Conservation (phyloP, 2,888 invertebrate genomes). For the Stenichneumon culpator region DNA sequence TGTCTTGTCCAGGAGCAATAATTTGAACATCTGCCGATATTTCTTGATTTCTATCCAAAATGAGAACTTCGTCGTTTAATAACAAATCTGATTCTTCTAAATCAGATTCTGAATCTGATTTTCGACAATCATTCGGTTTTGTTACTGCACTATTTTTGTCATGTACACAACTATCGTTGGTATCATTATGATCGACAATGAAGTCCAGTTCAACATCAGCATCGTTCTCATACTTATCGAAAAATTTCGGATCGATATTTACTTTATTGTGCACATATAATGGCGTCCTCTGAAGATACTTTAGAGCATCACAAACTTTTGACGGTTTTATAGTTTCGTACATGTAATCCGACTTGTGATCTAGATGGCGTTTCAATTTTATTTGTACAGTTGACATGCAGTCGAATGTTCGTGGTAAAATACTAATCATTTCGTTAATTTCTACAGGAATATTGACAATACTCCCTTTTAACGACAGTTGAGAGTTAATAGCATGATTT, state of each 20-base stretch:
- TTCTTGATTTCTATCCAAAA: constrained; percentile 70
- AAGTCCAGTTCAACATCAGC: constrained; percentile 39
- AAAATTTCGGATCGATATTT: constrained; percentile 50
- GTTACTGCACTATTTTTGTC: too few relatives aligned
- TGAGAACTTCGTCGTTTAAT: constrained; percentile 64
- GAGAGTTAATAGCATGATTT: constrained; percentile 75
- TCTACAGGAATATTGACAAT: constrained; percentile 72
- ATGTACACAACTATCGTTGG: background rate
- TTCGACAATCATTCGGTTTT: too few relatives aligned
- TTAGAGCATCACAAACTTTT: constrained; percentile 54
- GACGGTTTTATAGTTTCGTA: constrained; percentile 75
- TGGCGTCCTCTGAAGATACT: constrained; percentile 50
- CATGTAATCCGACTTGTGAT: constrained; percentile 74
- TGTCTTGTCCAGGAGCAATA: too few relatives aligned
- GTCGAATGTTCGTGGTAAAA: constrained; percentile 68
- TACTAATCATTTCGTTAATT: constrained; percentile 63
- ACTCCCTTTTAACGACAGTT: constrained; percentile 76
- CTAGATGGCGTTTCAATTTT: constrained; percentile 75
- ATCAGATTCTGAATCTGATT: background rate
- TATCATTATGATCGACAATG: constrained; percentile 54
- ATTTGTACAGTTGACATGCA: constrained; percentile 74
- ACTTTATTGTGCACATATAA: constrained; percentile 55
- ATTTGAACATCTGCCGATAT: constrained; percentile 72
- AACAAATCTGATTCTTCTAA: constrained; percentile 19
- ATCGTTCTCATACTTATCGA: constrained; percentile 52